Evolutionary conservation across 2,888 invertebrate genomes (phyloP).

Genomic region (Heterodera filipjevi): DNA sequence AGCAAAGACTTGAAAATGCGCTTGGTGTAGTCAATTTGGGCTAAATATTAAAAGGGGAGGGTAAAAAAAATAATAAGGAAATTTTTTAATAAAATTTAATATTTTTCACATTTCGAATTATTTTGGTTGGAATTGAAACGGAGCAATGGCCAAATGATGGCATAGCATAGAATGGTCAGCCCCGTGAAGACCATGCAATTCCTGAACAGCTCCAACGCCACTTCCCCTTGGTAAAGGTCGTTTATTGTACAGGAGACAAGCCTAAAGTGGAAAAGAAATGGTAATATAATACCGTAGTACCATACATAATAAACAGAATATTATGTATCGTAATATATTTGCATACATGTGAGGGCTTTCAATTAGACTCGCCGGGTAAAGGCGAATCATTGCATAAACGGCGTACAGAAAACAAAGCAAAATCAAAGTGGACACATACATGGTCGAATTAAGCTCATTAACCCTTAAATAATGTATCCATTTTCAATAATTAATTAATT

Average conservation of each 20-base stretch:
- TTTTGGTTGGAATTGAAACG: background rate
- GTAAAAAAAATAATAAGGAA: background rate
- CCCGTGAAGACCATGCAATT: slow-evolving; percentile 2
- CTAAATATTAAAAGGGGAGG: background rate
- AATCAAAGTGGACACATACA: background rate
- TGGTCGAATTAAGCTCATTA: background rate
- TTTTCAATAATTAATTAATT: no score
- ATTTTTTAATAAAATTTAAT: background rate
- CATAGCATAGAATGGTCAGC: background rate
- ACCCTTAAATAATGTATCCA: no score
- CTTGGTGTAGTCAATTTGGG: background rate
- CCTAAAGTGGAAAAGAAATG: background rate
- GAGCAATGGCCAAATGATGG: background rate
- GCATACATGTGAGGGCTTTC: background rate
- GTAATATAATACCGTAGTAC: no score
- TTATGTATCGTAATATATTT: background rate
- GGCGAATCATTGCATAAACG: background rate
- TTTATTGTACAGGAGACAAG: background rate
- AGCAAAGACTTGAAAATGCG: background rate
- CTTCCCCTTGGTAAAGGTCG: slow-evolving; percentile 12
- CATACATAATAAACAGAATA: background rate
- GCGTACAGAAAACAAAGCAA: background rate
- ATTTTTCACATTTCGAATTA: background rate
- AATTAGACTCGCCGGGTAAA: background rate
- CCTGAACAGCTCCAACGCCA: background rate